Evolutionary conservation across 1,140 invertebrate genomes (phyloP).

Genomic region (Apis dorsata): DNA sequence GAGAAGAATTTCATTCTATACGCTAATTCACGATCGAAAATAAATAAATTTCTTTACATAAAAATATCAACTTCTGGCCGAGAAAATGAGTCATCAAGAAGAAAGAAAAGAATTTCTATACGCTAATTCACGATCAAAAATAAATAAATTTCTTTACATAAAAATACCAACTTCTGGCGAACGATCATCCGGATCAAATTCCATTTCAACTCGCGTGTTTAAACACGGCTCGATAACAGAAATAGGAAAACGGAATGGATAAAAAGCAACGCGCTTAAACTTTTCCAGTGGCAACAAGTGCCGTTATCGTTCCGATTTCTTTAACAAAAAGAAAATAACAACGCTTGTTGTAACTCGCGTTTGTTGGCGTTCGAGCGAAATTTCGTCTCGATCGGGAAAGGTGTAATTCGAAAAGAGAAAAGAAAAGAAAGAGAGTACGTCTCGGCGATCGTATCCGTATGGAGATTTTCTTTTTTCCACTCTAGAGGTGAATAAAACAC

Average conservation of each 20-base stretch:
- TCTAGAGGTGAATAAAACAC: not conserved
- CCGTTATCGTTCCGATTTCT: not conserved
- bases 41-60: not conserved
- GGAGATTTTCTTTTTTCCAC: not conserved
- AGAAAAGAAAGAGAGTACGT: no score
- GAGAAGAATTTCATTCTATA: not conserved
- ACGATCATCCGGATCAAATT: constrained; percentile 5
- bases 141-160: not conserved
- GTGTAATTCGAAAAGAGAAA: not conserved
- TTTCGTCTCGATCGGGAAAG: not conserved
- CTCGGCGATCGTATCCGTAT: not conserved
- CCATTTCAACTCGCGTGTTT: not conserved
- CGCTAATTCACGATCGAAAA: no score
- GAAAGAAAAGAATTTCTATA: not conserved
- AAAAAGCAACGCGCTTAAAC: not conserved
- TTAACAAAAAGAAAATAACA: not conserved
- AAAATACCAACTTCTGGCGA: not conserved
- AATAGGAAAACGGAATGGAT: no score
- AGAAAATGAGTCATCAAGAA: no score
- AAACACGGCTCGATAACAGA: not conserved
- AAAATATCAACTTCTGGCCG: no score
- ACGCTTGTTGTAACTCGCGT: not conserved
- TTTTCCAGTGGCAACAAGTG: constrained; percentile 19
- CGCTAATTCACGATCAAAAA: no score
- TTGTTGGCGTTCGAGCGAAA: not conserved